Evolutionary conservation across 1,140 invertebrate genomes (phyloP), one percentile per base, ranked within the genome.

Genomic region (Lepidostoma basale): DNA sequence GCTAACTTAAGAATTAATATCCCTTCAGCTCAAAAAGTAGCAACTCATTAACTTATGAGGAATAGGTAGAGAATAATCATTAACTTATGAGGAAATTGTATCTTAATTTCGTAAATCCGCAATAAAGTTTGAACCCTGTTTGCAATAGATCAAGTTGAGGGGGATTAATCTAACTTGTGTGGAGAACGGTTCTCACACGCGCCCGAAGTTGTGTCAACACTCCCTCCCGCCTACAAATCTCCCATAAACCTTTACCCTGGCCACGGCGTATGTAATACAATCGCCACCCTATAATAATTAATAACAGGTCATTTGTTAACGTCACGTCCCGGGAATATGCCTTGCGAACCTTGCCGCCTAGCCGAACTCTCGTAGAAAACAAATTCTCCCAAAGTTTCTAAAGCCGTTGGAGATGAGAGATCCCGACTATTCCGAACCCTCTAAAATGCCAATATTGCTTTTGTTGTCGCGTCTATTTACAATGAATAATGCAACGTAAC

Each of bases 301-400:
- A 72, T 72, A 72, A 72, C 67, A 58, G 58, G 63, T 69, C 67
- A 56, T 72, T 72, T 68, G 63, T 72, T 72, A 69, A 49, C 69
- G 70, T 72, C 70, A 72, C 39, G 26, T 67, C 39, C 56, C 62
- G 8, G 33, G 59, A 16, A 28, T 56, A 33, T 56, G 8, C 52
- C 28, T 56, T 5, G 40, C 42, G 54, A 16, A 42, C 12, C 20
- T 39, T 33, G 28, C 3, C 62, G n/a, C n/a, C 49, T 58, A 20
- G 2, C 36, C 20, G 16, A 25, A 22, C 28, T 56, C 28, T 20
- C 52, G 52, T 22, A 16, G 26, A 8, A 16, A 56, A 56, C 30
- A 56, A 56, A 36, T 36, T 30, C 23, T 56, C 52, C 28, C 36
- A 14, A 36, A 56, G 18, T 56, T 33, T 33, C 52, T 56, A 56